Conservation (phyloP, 1,140 invertebrate species). For the Nephila pilipes region DNA sequence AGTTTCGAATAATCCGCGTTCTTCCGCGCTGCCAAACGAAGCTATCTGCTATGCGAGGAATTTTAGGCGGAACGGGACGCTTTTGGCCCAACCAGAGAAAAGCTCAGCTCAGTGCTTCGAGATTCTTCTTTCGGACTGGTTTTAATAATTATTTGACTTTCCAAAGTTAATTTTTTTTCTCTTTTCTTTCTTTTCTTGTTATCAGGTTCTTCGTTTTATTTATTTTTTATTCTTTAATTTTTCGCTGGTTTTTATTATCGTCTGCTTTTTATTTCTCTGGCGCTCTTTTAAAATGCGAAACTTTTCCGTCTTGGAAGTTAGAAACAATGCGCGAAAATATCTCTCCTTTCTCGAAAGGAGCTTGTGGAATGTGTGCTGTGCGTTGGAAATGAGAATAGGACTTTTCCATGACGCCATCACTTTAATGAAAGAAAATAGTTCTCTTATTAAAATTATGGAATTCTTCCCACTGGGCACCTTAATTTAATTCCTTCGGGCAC, state of each 20-base stretch:
- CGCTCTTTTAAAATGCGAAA: slow-evolving; percentile 52
- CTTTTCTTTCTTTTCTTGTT: background rate
- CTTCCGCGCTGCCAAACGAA: slow-evolving; percentile 60
- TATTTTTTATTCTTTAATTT: background rate
- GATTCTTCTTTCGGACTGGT: slow-evolving; percentile 64
- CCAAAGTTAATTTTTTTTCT: slow-evolving; percentile 65
- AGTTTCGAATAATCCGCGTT: slow-evolving; percentile 74
- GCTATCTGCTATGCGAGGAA: slow-evolving; percentile 66
- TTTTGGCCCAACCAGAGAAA: slow-evolving; percentile 14
- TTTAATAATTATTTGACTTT: slow-evolving; percentile 75
- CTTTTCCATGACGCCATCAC: slow-evolving; percentile 31
- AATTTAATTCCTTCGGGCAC: slow-evolving; percentile 34
- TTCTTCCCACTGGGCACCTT: slow-evolving; percentile 25
- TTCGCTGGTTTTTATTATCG: slow-evolving; percentile 39
- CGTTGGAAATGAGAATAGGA: slow-evolving; percentile 41
- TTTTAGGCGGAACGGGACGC: slow-evolving; percentile 49
- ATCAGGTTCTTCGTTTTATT: background rate
- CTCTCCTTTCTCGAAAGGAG: background rate
- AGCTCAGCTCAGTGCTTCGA: background rate
- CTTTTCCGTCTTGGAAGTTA: background rate
- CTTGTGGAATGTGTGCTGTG: background rate
- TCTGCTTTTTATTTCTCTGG: slow-evolving; percentile 5
- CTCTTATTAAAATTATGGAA: slow-evolving; percentile 67
- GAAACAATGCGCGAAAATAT: slow-evolving; percentile 64
- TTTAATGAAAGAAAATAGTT: slow-evolving; percentile 64